Base-by-base conservation (phyloP, 2,888 invertebrate genomes). In the Eristalis tenax region DNA sequence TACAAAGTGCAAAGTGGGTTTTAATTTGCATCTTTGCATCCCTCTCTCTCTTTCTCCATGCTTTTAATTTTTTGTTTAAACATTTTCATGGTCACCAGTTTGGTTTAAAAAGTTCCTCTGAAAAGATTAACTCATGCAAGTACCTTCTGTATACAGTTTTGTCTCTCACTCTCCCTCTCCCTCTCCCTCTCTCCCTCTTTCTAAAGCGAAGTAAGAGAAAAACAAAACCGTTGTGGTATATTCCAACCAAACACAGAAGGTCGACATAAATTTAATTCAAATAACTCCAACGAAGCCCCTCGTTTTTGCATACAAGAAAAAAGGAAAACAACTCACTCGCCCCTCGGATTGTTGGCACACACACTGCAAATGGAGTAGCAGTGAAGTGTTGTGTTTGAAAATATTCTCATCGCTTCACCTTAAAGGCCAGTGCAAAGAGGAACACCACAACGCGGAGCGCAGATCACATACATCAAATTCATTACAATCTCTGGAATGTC, bases 191-290 rank as follows among this genome's bases (percentile, higher is more conserved):
- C 50, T 50, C 8, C 1, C 13, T 1, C 40, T 40, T 4, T 1
- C 43, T 43, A 10, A 43, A 43, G 6, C n/a, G 43, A n/a, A 43
- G n/a, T n/a, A 15, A 43, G 3, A 2, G 11, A 40, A 11, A 15
- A 40, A 40, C 11, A 15, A n/a, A 43, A 43, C 15, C n/a, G n/a
- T 50, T 35, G 6, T 6, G 11, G 68, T 68, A 32, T 18, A 32
- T 32, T 57, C 13, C 59, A 28, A 32, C 50, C 32, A 28, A 50
- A 18, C 32, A 32, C 32, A 43, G 77, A 78, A 78, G 77, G 77
- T 70, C 77, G 50, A 18, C 50, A 50, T 50, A 18, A 50, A 50
- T 50, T 50, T 18, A 50, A 50, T 50, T 50, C 50, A 50, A 50
- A 50, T 50, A 50, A 18, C 50, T 50, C 50, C 18, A 18, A 4